Conservation (phyloP, 2,888 invertebrate species). For the Cataglyphis rosenhaueri region DNA sequence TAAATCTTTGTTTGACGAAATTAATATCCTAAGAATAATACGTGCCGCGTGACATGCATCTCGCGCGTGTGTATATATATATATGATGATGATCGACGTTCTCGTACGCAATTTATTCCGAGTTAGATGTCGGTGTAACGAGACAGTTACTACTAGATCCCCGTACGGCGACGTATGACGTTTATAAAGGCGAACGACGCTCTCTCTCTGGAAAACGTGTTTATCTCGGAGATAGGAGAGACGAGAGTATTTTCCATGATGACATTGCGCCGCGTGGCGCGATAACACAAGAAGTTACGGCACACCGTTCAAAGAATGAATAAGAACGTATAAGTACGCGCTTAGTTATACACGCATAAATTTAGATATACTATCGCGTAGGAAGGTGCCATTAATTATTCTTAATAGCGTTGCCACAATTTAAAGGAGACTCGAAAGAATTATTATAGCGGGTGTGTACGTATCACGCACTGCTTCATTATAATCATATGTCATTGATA, state of each 20-base stretch:
- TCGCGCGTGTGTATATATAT: slow-evolving; percentile 14
- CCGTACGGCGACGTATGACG: slow-evolving; percentile 36
- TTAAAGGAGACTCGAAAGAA: background rate
- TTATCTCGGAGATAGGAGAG: slow-evolving; percentile 41
- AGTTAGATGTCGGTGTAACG: slow-evolving; percentile 49
- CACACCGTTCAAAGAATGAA: slow-evolving; percentile 24
- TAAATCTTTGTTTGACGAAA: slow-evolving; percentile 59
- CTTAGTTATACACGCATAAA: slow-evolving; percentile 27
- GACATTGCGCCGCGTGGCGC: slow-evolving; percentile 18
- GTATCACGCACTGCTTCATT: background rate
- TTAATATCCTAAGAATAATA: slow-evolving; percentile 64
- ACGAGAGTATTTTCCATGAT: slow-evolving; percentile 21
- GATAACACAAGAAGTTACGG: slow-evolving; percentile 39
- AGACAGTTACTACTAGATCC: slow-evolving; percentile 45
- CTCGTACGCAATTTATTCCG: slow-evolving; percentile 64
- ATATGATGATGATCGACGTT: slow-evolving; percentile 55
- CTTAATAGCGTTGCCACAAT: background rate
- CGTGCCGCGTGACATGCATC: slow-evolving; percentile 30
- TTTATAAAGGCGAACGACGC: slow-evolving; percentile 37
- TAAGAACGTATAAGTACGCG: slow-evolving; percentile 21
- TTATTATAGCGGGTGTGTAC: background rate
- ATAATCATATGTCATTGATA: background rate
- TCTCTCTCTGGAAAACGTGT: slow-evolving; percentile 29
- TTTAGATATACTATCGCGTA: slow-evolving; percentile 34
- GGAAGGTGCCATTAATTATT: slow-evolving; percentile 39